Evolutionary conservation across 2,888 invertebrate genomes (phyloP).

Genomic region (Sphecodes monilicornis): DNA sequence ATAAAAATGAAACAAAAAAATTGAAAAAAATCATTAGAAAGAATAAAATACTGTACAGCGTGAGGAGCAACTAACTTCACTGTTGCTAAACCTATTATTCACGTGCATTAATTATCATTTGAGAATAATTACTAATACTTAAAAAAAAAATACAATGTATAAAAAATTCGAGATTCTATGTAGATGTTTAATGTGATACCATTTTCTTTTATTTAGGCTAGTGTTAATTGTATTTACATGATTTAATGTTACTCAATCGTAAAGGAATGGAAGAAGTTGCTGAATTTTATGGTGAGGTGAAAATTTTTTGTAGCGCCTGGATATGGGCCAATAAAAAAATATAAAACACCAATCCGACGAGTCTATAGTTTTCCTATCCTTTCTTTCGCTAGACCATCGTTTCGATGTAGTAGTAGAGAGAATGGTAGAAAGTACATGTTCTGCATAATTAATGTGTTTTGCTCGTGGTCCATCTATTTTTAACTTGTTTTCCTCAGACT

Average conservation of each 20-base stretch:
- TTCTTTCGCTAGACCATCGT: background rate
- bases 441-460: constrained; percentile 65
- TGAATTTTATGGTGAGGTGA: constrained; percentile 50
- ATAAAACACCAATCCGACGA: constrained; percentile 52
- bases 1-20: constrained; percentile 38
- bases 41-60: constrained; percentile 43
- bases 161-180: constrained; percentile 37
- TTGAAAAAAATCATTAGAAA: constrained; percentile 29
- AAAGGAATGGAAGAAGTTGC: constrained; percentile 65
- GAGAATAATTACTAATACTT: constrained; percentile 32
- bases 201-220: constrained; percentile 67
- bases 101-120: constrained; percentile 39
- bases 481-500: constrained; percentile 73
- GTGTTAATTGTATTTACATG: constrained; percentile 63
- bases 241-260: constrained; percentile 63
- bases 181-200: constrained; percentile 65
- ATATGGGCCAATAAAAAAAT: constrained; percentile 79
- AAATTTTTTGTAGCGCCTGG: constrained; percentile 76
- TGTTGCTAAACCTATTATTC: constrained; percentile 45
- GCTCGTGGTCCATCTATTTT: constrained; percentile 67
- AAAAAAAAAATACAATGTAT: constrained; percentile 25
- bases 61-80: constrained; percentile 38
- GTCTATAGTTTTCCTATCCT: constrained; percentile 11
- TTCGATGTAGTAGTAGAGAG: background rate
- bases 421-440: constrained; percentile 2